These are phyloP conservation scores for Danio aesculapii DNA, from an alignment of 2,797 vertebrate species.

Conservation along the genomic window DNA sequence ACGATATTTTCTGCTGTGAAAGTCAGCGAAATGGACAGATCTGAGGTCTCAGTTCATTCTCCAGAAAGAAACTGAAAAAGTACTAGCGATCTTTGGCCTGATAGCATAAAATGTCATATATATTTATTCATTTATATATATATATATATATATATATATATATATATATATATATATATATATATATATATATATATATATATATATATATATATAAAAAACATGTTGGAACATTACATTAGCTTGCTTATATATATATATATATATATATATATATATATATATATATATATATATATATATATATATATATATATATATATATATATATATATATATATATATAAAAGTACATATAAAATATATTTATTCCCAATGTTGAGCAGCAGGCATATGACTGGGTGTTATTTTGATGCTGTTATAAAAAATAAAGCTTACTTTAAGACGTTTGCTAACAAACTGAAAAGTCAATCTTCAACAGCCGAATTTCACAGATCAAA, in stretches of 20 bases:
- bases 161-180: too few relatives aligned
- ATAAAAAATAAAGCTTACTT: not conserved
- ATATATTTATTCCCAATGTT: not conserved
- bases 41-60: not conserved
- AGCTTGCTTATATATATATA: too few relatives aligned
- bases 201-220: too few relatives aligned
- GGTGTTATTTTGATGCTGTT: not conserved
- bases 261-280: too few relatives aligned
- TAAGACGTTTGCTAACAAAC: not conserved
- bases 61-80: not conserved
- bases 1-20: not conserved
- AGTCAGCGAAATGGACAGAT: not conserved
- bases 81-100: conserved; percentile 16
- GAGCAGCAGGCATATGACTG: not conserved
- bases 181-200: too few relatives aligned
- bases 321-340: too few relatives aligned
- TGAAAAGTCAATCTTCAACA: not conserved
- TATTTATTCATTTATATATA: too few relatives aligned
- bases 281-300: too few relatives aligned
- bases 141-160: too few relatives aligned
- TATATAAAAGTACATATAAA: too few relatives aligned
- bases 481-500: not conserved
- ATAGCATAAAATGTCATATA: not conserved
- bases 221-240: too few relatives aligned
- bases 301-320: too few relatives aligned